Evolutionary conservation across 2,113 vertebrate species (phyloP).

Genomic region (Cebidichthys violaceus): DNA sequence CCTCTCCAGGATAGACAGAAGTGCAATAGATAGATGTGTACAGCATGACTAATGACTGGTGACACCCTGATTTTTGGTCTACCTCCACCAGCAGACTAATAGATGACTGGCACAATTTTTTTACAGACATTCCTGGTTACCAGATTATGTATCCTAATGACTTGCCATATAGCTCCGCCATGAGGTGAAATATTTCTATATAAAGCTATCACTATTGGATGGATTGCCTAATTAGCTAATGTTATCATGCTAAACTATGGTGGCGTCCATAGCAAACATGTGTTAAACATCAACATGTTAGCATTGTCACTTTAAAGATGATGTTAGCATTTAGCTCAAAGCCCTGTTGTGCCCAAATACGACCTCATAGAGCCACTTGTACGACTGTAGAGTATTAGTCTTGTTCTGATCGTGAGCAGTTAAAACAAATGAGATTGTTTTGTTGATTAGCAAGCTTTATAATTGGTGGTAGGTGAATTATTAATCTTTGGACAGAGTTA

Average conservation of each 20-base stretch:
- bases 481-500: not conserved
- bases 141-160: not conserved
- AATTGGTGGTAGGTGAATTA: not conserved
- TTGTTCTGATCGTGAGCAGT: not conserved
- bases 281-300: not conserved
- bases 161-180: not conserved
- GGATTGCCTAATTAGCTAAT: not conserved
- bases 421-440: not conserved
- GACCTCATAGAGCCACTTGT: not conserved
- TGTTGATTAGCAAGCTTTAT: not conserved
- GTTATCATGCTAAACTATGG: not conserved
- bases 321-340: not conserved
- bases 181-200: not conserved
- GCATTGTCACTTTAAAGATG: not conserved
- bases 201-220: not conserved
- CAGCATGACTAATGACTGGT: no score
- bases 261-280: not conserved
- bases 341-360: not conserved
- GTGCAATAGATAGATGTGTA: no score
- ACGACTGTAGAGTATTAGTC: not conserved
- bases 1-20: no score
- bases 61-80: no score
- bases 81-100: no score
- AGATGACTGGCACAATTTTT: no score
- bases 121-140: not conserved